Evolutionary conservation across 1,140 invertebrate genomes (phyloP), one percentile per base, ranked within the genome.

Genomic region (Solen grandis): DNA sequence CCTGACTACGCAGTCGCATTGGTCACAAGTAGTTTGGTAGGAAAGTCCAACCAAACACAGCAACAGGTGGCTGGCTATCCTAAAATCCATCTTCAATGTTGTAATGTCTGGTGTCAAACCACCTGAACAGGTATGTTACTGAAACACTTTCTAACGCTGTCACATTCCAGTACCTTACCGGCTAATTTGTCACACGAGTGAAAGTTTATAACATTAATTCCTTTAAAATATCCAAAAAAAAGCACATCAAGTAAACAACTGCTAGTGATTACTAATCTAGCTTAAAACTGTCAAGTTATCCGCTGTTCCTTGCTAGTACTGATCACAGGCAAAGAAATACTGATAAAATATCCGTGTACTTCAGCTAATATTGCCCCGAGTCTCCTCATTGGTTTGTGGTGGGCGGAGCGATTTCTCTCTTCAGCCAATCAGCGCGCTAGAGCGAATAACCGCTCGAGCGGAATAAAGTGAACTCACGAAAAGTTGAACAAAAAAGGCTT

Each of bases 1-100:
- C 70, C 70, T 73, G 33, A 73, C 31, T 46, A 46, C 57, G 31
- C 70, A 73, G 36, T 73, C 70, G 29, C 70, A 73, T 52, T 73
- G 55, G 8, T 73, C 55, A 60, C 70, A 73, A 5, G 22, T 5
- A 13, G 36, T 38, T 22, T 73, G 70, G 1, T 16, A 46, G 1
- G 70, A 73, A 16, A 73, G 5, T 14, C 25, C 33, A 10, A 73
- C 70, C 70, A 73, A 0, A 1, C 8, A 25, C 31, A 5, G 27
- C 36, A 60, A 46, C 69, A 59, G 1, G 25, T 59, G 33, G 5
- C 25, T 14, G 27, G 16, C 10, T 29, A 5, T 33, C 5, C 16
- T 29, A 27, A 62, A 3, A 62, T 62, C 59, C 59, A 62, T 62
- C 16, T 8, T 10, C 41, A 46, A 46, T n/a, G n/a, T n/a, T n/a